These are phyloP conservation scores for Eriosoma lanigerum DNA, from an alignment of 1,140 invertebrate genomes.

Conservation along the genomic window DNA sequence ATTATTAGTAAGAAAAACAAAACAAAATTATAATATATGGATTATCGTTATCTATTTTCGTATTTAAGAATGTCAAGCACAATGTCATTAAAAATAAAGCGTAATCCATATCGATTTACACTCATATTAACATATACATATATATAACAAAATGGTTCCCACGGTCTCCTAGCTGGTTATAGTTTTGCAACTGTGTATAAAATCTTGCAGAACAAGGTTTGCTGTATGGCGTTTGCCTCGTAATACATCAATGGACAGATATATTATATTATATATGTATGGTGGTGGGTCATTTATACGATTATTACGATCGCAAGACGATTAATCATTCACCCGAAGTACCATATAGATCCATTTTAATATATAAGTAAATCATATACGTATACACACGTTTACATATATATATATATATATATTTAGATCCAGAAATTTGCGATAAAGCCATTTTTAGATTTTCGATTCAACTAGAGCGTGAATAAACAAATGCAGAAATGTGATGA, in stretches of 20 bases:
- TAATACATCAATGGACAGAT: slow-evolving; percentile 8
- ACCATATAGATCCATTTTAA: not conserved
- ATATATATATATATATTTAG: no score
- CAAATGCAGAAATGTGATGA: not conserved
- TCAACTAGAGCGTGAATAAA: slow-evolving; percentile 38
- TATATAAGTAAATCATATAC: not conserved
- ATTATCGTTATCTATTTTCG: no score
- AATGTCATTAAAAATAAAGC: not conserved
- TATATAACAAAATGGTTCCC: slow-evolving; percentile 38
- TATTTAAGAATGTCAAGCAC: no score
- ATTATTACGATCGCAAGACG: slow-evolving; percentile 29
- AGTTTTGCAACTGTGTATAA: slow-evolving; percentile 40
- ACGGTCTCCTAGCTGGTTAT: slow-evolving; percentile 12
- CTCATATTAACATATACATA: not conserved
- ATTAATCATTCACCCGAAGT: slow-evolving; percentile 38
- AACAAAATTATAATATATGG: no score
- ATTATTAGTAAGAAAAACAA: no score
- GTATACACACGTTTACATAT: not conserved
- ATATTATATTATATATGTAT: no score
- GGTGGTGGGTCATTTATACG: no score
- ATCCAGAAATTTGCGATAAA: slow-evolving; percentile 22
- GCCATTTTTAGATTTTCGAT: slow-evolving; percentile 9
- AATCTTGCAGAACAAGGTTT: slow-evolving; percentile 41
- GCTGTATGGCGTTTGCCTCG: slow-evolving; percentile 14
- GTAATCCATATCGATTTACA: not conserved